Percentiles rank a stretch among this genome's conserved stretches.
Evolutionary conservation across 2,797 vertebrate species (phyloP).

Genomic region (Mus spretus): DNA sequence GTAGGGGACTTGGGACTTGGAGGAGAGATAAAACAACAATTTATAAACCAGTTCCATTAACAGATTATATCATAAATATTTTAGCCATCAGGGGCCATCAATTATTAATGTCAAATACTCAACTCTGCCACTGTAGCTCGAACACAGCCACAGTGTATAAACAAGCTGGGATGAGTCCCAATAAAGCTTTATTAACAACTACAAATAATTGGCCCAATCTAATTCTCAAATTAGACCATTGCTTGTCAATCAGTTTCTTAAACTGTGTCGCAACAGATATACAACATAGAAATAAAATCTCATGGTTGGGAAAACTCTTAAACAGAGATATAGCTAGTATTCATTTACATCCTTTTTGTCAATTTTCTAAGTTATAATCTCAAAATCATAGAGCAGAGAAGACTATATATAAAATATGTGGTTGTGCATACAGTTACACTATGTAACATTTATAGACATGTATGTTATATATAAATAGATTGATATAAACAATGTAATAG

Average conservation of each 20-base stretch:
- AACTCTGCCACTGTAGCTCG: neutral
- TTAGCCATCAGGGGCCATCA: neutral
- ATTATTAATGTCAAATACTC: neutral
- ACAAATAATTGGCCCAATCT: neutral
- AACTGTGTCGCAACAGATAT: neutral
- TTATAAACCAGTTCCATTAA: neutral
- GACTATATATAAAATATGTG: neutral
- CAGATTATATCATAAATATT: neutral
- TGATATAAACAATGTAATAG: neutral
- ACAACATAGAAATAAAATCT: neutral
- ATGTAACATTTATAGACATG: neutral
- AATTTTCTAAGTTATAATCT: neutral
- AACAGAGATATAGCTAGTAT: neutral
- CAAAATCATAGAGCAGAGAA: neutral
- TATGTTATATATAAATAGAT: neutral
- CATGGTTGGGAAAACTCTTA: neutral
- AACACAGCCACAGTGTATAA: neutral
- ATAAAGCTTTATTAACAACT: slow-evolving; percentile 39
- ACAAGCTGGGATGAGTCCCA: neutral
- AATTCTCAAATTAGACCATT: neutral
- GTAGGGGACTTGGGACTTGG: neutral
- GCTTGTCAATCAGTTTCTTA: neutral
- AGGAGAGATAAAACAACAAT: neutral
- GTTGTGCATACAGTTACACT: neutral
- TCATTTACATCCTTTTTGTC: neutral